These are phyloP conservation scores for Hippoglossus stenolepis DNA, from an alignment of 2,113 vertebrate species.

Conservation along the genomic window DNA sequence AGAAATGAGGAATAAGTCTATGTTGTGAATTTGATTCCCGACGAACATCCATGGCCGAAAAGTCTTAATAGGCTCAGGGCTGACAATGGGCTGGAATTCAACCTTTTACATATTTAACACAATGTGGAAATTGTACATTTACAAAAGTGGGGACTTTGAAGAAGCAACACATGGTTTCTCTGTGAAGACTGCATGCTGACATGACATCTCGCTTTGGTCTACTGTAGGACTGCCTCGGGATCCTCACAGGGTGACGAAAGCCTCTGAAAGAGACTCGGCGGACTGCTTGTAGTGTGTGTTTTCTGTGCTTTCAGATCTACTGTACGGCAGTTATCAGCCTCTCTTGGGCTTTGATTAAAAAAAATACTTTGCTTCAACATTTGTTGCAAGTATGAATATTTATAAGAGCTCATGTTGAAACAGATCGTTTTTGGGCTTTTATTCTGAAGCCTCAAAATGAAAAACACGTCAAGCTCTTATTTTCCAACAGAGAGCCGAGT, in stretches of 20 bases:
- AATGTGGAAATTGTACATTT: neutral
- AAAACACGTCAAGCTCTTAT: constrained; percentile 12
- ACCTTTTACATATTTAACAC: too few species aligned
- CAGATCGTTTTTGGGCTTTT: neutral
- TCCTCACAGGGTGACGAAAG: constrained; percentile 61
- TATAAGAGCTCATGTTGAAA: neutral
- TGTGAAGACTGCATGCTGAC: neutral
- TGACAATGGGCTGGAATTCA: too few species aligned
- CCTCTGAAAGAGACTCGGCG: constrained; percentile 44
- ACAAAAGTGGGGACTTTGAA: constrained; percentile 12
- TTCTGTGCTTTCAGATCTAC: constrained; percentile 15
- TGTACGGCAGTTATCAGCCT: neutral
- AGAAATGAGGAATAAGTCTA: too few species aligned
- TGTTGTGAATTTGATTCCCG: neutral
- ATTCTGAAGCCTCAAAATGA: constrained; percentile 19
- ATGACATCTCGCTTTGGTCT: constrained; percentile 7
- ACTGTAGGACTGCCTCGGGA: constrained; percentile 18
- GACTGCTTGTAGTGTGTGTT: neutral
- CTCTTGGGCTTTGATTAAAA: neutral
- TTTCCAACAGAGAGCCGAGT: neutral
- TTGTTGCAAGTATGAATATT: constrained; percentile 9
- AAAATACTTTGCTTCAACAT: neutral
- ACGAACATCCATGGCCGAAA: neutral
- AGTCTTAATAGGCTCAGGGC: neutral
- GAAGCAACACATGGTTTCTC: neutral